These are phyloP conservation scores for Bubo blakistoni DNA, from an alignment of 2,113 vertebrate species.

Conservation along the genomic window DNA sequence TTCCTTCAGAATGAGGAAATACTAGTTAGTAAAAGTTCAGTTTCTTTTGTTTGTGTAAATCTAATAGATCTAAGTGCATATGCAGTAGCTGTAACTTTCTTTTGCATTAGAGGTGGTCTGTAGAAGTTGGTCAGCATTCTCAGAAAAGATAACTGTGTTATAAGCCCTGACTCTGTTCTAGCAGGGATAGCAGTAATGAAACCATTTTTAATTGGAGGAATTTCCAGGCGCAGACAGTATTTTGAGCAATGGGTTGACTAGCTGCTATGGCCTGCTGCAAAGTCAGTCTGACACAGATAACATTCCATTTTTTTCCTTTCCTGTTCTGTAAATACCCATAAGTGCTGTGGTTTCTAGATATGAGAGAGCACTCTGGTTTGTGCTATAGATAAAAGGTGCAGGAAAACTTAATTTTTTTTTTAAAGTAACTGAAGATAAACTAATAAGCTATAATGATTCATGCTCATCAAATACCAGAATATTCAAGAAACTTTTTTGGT, in stretches of 20 bases:
- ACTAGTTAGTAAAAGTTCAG: neutral
- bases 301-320: neutral
- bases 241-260: neutral
- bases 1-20: neutral
- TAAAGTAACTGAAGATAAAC: neutral
- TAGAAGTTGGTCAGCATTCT: neutral
- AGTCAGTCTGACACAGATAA: neutral
- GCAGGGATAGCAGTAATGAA: neutral
- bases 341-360: neutral
- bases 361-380: neutral
- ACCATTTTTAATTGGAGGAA: neutral
- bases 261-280: neutral
- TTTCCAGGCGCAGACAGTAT: neutral
- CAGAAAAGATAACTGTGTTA: neutral
- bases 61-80: neutral
- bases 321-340: neutral
- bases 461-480: neutral
- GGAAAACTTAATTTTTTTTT: neutral
- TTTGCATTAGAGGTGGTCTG: neutral
- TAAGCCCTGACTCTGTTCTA: neutral
- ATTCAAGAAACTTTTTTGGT: neutral
- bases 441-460: neutral
- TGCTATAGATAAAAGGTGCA: neutral
- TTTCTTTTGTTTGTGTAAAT: neutral
- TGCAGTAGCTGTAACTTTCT: neutral